A percentile compares a stretch with the other conserved stretches of the same genome.
Evolutionary conservation across 2,113 vertebrate species (phyloP).

Genomic region (Centropus bengalensis): DNA sequence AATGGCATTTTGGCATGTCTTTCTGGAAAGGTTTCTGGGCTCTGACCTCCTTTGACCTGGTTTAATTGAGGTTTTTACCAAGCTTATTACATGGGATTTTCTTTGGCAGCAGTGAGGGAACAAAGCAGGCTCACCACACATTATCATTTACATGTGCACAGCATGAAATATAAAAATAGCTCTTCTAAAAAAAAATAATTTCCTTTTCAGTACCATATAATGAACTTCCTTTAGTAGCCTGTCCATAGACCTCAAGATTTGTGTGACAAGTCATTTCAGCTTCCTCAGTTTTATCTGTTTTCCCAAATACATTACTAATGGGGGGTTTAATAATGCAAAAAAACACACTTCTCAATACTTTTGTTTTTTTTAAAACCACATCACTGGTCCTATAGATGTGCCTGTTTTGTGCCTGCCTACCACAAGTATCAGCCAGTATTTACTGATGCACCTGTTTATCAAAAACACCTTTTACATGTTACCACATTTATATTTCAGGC

Average conservation of each 20-base stretch:
- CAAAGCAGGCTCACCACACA: neutral
- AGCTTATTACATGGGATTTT: slow-evolving; percentile 26
- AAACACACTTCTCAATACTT: neutral
- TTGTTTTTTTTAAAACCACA: neutral
- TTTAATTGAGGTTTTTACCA: slow-evolving; percentile 39
- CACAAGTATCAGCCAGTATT: neutral
- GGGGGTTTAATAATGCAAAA: neutral
- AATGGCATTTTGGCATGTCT: neutral
- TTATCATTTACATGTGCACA: neutral
- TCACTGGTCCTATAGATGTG: neutral
- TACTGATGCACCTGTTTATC: neutral
- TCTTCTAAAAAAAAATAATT: neutral
- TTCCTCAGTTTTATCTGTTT: neutral
- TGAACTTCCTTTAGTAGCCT: neutral
- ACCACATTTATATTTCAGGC: neutral
- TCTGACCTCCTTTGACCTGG: slow-evolving; percentile 28
- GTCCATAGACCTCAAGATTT: neutral
- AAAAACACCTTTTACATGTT: neutral
- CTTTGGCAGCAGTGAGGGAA: neutral
- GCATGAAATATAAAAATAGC: neutral
- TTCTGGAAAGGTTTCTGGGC: neutral
- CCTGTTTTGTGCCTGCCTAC: neutral
- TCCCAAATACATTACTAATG: neutral
- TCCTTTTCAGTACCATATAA: neutral
- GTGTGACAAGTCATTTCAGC: neutral